Evolutionary conservation across 2,797 vertebrate genomes (phyloP), one percentile per base, ranked within the genome.

Genomic region (Microcaecilia unicolor): DNA sequence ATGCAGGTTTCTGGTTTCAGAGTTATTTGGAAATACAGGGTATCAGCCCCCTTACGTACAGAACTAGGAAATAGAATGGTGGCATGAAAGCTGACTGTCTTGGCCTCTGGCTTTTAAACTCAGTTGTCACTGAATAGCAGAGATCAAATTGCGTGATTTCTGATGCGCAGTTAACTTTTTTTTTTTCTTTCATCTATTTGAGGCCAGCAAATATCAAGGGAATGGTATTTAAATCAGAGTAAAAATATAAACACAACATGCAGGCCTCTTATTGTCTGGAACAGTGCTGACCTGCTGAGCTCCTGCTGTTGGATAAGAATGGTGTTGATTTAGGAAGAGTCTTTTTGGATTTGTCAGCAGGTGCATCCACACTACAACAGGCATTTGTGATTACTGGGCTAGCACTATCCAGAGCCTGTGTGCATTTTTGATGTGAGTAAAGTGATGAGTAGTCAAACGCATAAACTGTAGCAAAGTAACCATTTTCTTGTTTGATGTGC

Each of bases 261-360:
- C 15, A 30, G 17, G 41, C 11, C 9, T 9, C 35, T 22, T 8
- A 18, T 17, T 25, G n/a, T n/a, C n/a, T n/a, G 31, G 44, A 44
- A 28, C 23, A 31, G 8, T 15, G 4, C 14, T 13, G 10, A 7
- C 35, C 23, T 34, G n/a, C n/a, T 12, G 22, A 14, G 37, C 24
- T 22, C 15, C 13, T 41, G n/a, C 34, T 61, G 28, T 44, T 51
- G 27, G 30, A 40, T 29, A 25, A 39, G 18, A 36, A 35, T 45
- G 24, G 27, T 48, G 37, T 26, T 6, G n/a, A n/a, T 26, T 26
- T 22, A 28, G 8, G 6, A 37, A 25, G 49, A 47, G 40, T 43
- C n/a, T 39, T 29, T 48, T 48, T 49, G 34, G 50, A 16, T 41
- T 50, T 22, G 37, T 23, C 34, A 25, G 16, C 27, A 43, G 32